phyloP scores from a whole-genome alignment of 1,140 invertebrate species.

The Kradibia gibbosae region DNA sequence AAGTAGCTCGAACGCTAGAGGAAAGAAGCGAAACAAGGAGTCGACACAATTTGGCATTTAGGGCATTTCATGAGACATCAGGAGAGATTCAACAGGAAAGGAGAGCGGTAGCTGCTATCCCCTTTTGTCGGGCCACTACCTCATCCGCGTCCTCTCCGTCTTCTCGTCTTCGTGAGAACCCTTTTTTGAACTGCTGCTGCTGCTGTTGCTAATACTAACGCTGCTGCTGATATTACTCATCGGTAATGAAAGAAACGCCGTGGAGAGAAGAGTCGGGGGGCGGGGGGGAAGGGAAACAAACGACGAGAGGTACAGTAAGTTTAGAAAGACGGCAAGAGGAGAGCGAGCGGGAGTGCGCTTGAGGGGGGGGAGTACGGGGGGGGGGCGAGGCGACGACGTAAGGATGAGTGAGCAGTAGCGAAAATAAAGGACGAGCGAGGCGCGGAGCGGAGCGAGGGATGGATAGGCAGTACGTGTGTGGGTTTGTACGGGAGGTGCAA shows the following conservation, averaged over 20 bases:
- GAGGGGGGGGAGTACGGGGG: no score
- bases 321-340: no score
- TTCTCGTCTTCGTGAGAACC: constrained; percentile 30
- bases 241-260: constrained; percentile 3
- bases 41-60: constrained; percentile 29
- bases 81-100: background rate
- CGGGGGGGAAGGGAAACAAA: constrained; percentile 37
- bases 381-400: no score
- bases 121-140: background rate
- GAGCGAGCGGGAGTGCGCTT: no score
- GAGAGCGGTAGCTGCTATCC: background rate
- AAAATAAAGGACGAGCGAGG: constrained; percentile 11
- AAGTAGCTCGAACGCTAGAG: background rate
- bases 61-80: constrained; percentile 21
- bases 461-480: constrained; percentile 32
- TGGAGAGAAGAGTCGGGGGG: background rate
- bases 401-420: no score
- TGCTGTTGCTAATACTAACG: background rate
- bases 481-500: constrained; percentile 55
- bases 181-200: background rate
- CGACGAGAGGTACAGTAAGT: constrained; percentile 34
- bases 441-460: constrained; percentile 21
- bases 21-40: background rate
- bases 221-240: background rate
- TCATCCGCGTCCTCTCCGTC: background rate